phyloP scores from a whole-genome alignment of 2,113 vertebrate genomes.

The Potamarius usumacintae region DNA sequence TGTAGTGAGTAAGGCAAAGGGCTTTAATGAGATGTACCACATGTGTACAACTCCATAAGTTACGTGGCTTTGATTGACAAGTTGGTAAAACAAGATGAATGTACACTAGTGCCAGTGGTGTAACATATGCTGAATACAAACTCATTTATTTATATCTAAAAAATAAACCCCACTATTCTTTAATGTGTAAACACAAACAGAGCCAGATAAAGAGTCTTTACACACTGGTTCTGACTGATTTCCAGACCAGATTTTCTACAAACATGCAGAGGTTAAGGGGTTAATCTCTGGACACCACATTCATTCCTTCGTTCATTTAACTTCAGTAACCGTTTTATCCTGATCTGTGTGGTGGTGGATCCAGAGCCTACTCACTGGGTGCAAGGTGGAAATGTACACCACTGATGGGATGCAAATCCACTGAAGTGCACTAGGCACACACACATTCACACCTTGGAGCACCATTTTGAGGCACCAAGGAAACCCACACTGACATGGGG shows the following conservation, averaged over 20 bases:
- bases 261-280: background rate
- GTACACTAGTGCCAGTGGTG: background rate
- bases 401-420: no score
- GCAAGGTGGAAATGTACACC: background rate
- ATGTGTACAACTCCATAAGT: background rate
- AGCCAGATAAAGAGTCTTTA: background rate
- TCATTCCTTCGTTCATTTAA: background rate
- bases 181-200: background rate
- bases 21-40: conserved; percentile 1
- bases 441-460: background rate
- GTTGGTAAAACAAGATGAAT: background rate
- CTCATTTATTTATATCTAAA: background rate
- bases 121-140: background rate
- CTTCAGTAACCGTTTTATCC: background rate
- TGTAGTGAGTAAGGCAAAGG: background rate
- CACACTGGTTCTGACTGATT: background rate
- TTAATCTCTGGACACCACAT: background rate
- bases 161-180: background rate
- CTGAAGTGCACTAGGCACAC: background rate
- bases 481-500: background rate
- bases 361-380: background rate
- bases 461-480: background rate
- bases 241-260: background rate
- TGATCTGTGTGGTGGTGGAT: background rate
- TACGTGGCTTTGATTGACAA: background rate